Percentiles rank a stretch among this genome's conserved stretches.
phyloP scores from a whole-genome alignment of 2,797 vertebrate genomes.

The Glyptemys insculpta region DNA sequence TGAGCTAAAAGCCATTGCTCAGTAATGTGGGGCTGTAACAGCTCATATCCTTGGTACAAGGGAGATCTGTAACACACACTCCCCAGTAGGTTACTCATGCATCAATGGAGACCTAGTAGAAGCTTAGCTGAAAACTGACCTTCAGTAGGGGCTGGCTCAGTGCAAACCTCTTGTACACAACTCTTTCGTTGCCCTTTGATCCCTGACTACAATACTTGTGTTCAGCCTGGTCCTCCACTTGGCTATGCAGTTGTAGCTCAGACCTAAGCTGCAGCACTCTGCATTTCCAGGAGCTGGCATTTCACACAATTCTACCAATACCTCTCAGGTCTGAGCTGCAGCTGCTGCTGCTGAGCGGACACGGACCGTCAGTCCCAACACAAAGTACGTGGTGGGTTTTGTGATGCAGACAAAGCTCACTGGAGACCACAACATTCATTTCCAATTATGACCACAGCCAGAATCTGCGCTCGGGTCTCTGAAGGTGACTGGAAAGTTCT shows the following conservation, averaged over 20 bases:
- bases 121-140: neutral
- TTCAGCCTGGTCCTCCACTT: neutral
- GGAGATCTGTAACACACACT: neutral
- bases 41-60: fast-evolving
- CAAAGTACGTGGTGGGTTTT: neutral
- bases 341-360: neutral
- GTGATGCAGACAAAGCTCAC: fast-evolving
- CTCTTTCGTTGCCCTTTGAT: neutral
- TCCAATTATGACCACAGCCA: neutral
- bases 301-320: neutral
- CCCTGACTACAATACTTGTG: neutral
- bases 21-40: neutral
- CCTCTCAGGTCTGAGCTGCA: neutral
- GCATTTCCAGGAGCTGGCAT: fast-evolving
- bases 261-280: neutral
- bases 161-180: neutral
- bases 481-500: neutral
- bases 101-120: neutral
- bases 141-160: neutral
- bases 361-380: fast-evolving
- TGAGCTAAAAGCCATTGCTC: neutral
- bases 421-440: neutral
- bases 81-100: neutral
- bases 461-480: neutral
- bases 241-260: neutral